Evolutionary conservation across 2,113 vertebrate species (phyloP).

Genomic region (Sylvietta virens): DNA sequence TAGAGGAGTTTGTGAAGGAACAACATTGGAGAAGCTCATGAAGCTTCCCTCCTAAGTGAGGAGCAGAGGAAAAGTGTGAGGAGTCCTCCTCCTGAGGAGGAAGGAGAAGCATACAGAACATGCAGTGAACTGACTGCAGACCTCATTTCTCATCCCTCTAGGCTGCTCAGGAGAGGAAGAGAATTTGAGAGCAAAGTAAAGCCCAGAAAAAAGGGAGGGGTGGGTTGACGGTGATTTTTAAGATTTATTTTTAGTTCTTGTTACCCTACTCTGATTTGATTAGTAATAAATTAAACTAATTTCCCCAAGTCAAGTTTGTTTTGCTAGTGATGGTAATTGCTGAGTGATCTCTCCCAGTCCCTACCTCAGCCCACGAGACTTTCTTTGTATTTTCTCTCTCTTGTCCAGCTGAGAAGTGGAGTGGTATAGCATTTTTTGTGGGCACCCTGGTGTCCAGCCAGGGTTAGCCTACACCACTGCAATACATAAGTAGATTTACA

Average conservation of each 20-base stretch:
- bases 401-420: background rate
- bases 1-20: background rate
- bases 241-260: background rate
- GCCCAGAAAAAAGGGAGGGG: background rate
- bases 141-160: background rate
- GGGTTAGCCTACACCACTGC: background rate
- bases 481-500: background rate
- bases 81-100: background rate
- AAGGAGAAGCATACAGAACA: background rate
- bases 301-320: background rate
- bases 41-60: background rate
- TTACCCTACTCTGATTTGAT: background rate
- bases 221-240: background rate
- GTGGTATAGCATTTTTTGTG: background rate
- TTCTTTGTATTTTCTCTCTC: background rate
- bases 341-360: background rate
- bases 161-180: background rate
- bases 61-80: background rate
- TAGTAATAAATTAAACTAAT: background rate
- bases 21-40: rapidly evolving
- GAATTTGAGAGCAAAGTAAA: background rate
- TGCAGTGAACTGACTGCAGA: rapidly evolving
- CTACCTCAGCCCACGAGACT: background rate
- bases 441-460: background rate
- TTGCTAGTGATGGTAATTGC: background rate